A percentile compares a stretch with the other conserved stretches of the same genome.
Evolutionary conservation across 2,113 vertebrate species (phyloP).

Genomic region (Cygnus atratus): DNA sequence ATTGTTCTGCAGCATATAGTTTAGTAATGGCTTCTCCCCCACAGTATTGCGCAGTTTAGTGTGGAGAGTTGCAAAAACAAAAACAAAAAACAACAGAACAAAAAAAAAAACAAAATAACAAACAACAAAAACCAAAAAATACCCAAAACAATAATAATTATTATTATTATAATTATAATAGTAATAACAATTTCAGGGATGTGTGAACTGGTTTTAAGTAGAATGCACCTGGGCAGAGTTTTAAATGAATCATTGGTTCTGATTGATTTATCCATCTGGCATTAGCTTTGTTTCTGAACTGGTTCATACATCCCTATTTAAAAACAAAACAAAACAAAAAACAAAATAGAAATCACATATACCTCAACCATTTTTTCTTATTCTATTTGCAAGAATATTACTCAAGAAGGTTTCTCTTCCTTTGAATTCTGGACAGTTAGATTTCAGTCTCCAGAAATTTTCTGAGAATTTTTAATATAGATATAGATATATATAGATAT

Average conservation of each 20-base stretch:
- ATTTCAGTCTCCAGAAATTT: constrained; percentile 49
- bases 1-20: constrained; percentile 82
- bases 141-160: constrained; percentile 69
- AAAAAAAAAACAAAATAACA: background rate
- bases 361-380: constrained; percentile 60
- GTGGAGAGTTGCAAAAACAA: constrained; percentile 79
- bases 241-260: constrained; percentile 58
- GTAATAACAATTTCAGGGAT: constrained; percentile 66
- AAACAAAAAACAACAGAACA: background rate
- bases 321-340: background rate
- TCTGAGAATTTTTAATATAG: constrained; percentile 28
- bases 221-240: constrained; percentile 45
- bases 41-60: constrained; percentile 76
- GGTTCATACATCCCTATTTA: constrained; percentile 55
- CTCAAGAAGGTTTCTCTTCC: constrained; percentile 31
- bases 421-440: constrained; percentile 48
- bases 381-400: constrained; percentile 49
- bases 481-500: background rate
- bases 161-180: constrained; percentile 56
- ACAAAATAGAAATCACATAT: constrained; percentile 55
- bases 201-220: constrained; percentile 61
- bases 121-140: constrained; percentile 2
- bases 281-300: constrained; percentile 29
- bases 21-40: constrained; percentile 89
- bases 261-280: constrained; percentile 25